A percentile compares a stretch with the other conserved stretches of the same genome.
phyloP scores from a whole-genome alignment of 2,113 vertebrate genomes.

The Ornithorhynchus anatinus region DNA sequence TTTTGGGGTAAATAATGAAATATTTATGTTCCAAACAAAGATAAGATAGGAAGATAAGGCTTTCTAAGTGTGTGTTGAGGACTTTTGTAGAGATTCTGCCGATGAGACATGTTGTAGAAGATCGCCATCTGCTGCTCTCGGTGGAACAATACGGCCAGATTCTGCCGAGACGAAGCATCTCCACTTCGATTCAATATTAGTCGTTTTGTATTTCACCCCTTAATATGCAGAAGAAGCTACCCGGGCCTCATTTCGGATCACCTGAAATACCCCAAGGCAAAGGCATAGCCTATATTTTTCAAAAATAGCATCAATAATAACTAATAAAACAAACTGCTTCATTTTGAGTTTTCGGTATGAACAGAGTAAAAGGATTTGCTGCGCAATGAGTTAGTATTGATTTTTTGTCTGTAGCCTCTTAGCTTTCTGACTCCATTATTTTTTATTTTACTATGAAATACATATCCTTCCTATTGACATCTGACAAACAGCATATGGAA shows the following conservation, averaged over 20 bases:
- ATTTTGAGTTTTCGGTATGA: conserved; percentile 68
- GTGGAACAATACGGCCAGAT: not conserved
- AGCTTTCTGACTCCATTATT: conserved; percentile 83
- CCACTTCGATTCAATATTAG: conserved; percentile 3
- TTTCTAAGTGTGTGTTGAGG: not conserved
- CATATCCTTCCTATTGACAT: conserved; percentile 81
- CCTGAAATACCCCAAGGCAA: not conserved
- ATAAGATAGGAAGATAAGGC: conserved; percentile 11
- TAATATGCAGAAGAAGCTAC: conserved; percentile 15
- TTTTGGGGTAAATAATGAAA: conserved; percentile 38
- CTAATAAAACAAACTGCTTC: conserved; percentile 15
- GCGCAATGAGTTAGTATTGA: conserved; percentile 73
- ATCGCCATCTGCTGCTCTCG: conserved; percentile 77
- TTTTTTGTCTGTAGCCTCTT: conserved; percentile 71
- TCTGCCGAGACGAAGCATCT: too few species aligned
- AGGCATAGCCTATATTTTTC: conserved; percentile 2
- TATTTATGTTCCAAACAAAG: conserved; percentile 35
- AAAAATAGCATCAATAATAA: not conserved
- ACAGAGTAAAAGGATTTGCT: conserved; percentile 54
- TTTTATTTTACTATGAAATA: conserved; percentile 88
- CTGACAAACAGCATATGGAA: conserved; percentile 89
- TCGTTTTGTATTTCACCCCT: not conserved
- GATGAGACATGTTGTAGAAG: conserved; percentile 60
- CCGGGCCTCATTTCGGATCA: not conserved
- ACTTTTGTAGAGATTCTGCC: not conserved